Conservation (phyloP, 2,113 vertebrate species). For the Carettochelys insculpta region DNA sequence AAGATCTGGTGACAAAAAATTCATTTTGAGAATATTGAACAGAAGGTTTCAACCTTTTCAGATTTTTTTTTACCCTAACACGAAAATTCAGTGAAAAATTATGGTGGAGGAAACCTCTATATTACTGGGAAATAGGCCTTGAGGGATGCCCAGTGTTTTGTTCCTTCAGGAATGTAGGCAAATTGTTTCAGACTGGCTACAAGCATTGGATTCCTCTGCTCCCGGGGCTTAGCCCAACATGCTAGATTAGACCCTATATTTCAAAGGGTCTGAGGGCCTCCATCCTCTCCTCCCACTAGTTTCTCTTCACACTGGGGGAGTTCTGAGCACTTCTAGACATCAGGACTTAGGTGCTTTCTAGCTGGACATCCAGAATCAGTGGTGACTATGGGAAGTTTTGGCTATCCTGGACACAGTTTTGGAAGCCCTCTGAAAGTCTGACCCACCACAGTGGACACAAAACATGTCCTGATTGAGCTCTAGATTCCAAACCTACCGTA, state of each 20-base stretch:
- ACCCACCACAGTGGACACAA: neutral
- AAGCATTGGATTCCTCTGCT: neutral
- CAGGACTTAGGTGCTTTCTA: neutral
- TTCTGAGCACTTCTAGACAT: too few relatives aligned
- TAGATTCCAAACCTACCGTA: neutral
- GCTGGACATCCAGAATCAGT: neutral
- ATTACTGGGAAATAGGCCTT: neutral
- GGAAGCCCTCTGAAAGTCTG: neutral
- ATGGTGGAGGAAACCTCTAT: neutral
- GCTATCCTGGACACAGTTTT: neutral
- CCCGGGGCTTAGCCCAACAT: neutral
- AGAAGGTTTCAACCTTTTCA: neutral
- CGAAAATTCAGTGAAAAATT: neutral
- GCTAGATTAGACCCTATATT: neutral
- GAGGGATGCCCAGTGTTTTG: neutral
- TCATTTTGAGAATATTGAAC: neutral
- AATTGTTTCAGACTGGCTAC: neutral
- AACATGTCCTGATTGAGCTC: neutral
- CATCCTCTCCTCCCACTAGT: neutral
- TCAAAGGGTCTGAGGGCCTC: neutral
- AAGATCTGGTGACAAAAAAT: neutral
- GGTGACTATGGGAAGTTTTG: neutral
- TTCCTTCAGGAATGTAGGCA: neutral
- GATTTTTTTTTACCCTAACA: neutral
- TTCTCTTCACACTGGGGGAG: too few relatives aligned